Base-by-base conservation (phyloP, 2,113 vertebrate genomes). In the Dicrurus megarhynchus region DNA sequence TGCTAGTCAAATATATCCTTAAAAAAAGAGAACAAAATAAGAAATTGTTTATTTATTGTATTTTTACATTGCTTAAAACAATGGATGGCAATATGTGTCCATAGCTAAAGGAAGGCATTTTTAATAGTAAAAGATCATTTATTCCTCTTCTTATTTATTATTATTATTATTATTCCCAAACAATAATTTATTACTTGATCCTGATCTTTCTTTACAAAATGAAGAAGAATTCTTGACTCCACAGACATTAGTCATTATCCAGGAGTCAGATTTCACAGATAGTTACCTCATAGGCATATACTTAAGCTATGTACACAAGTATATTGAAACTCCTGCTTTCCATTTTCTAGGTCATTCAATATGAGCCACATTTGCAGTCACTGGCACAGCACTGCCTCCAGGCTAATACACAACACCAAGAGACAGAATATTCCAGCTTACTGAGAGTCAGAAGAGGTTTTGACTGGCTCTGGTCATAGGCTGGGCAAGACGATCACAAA, bases 281-380 rank as follows among this genome's bases (percentile, higher is more conserved):
- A 1, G 16, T 69, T 91, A 37, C 12, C 18, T 74, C 10, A 2
- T 41, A 16, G 20, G 22, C 37, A 5, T 73, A n/a, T 24, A 57
- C 73, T 67, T 50, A 80, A 60, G 23, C 10, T 47, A 17, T 35
- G 17, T n/a, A 35, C 10, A 68, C 18, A 77, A 73, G 26, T 28
- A 49, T 16, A 24, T 16, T 16, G 49, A 69, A 93, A 33, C 23
- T 75, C 28, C 42, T 69, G 37, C 33, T 61, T 82, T 68, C 64
- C 22, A 1, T 59, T 83, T 39, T 53, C 13, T 59, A 22, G 21
- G 8, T 22, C 10, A 6, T 59, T 69, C 44, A 55, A 4, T 69
- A 35, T 0, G 0, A 41, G 13, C 12, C 15, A 37, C 16, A 14
- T 41, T 56, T 77, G 20, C 18, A 52, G 21, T 41, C 44, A 26